phyloP scores from a whole-genome alignment of 2,888 invertebrate species.

The Cataglyphis albicans region DNA sequence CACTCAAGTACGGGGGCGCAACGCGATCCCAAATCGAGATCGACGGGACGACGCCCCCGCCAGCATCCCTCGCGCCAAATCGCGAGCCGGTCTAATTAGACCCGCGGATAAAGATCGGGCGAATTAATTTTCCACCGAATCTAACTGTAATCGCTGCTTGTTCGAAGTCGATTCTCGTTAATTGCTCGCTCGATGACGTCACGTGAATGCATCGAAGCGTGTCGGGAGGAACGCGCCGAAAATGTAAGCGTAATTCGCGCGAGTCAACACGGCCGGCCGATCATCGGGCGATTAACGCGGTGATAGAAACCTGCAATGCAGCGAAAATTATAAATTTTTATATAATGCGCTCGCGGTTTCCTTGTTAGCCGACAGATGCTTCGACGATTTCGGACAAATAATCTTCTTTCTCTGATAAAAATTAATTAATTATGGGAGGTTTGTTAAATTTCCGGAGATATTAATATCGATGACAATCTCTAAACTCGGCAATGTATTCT shows the following conservation, averaged over 20 bases:
- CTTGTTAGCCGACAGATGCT: neutral
- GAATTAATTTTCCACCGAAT: conserved; percentile 31
- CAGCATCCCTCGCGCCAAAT: conserved; percentile 43
- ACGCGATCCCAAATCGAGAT: conserved; percentile 66
- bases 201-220: conserved; percentile 4
- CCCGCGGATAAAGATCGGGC: conserved; percentile 32
- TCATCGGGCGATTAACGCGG: neutral
- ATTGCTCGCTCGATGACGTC: conserved; percentile 17
- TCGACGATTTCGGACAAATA: neutral
- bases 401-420: neutral
- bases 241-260: conserved; percentile 41
- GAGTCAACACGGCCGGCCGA: conserved; percentile 7
- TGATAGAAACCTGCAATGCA: conserved; percentile 6
- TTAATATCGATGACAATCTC: neutral
- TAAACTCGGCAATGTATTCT: neutral
- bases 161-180: conserved; percentile 25
- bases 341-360: conserved; percentile 5
- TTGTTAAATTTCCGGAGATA: conserved; percentile 2
- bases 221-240: conserved; percentile 28
- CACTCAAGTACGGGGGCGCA: conserved; percentile 59
- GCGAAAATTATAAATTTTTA: neutral
- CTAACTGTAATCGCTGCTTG: conserved; percentile 19
- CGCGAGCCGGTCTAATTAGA: conserved; percentile 32
- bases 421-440: neutral
- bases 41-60: conserved; percentile 33